Base-by-base conservation (phyloP, 2,888 invertebrate genomes). In the Drosophila conformis region DNA sequence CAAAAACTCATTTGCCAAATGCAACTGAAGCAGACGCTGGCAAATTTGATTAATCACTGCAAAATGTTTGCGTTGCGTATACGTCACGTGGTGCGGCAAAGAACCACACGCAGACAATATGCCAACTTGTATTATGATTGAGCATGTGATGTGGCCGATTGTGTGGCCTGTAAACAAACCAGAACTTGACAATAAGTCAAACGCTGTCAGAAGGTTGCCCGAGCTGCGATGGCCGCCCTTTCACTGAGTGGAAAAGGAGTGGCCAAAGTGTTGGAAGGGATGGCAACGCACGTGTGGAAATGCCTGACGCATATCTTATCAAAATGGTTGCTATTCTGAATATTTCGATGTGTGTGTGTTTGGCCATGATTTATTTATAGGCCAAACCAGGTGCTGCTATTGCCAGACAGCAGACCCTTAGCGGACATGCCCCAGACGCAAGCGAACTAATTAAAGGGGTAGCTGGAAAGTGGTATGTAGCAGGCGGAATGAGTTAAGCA, bases 281-380 rank as follows among this genome's bases (percentile, higher is more conserved):
- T 46, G 25, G 15, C 25, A 46, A 3, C 15, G 58, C 64, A 53
- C 61, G 73, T 72, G 73, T 62, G 73, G 33, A 51, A 61, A 53
- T 58, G 73, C 18, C 33, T 53, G 58, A 18, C 64, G 61, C 61
- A 69, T 62, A 53, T 73, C 74, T 73, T 69, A 74, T 69, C 75
- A 73, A 58, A 78, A 46, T 64, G 62, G 60, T 59, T 56, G 52
- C 36, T 38, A 35, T 42, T 38, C 40, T 42, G 10, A 25, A 25
- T 38, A 15, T 31, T 38, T 57, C 4, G 11, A 25, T 48, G 33
- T 35, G 18, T 35, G 18, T 54, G n/a, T 54, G 36, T 27, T 42
- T 83, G 69, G 76, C 72, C 38, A 84, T 89, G 82, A 87, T 89
- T 86, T 86, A 86, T 89, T 89, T 87, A 86, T 87, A 82, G 80